A percentile compares a stretch with the other conserved stretches of the same genome.
These are phyloP conservation scores for Psylliodes chrysocephalus DNA, from an alignment of 2,888 invertebrate species.

Conservation along the genomic window DNA sequence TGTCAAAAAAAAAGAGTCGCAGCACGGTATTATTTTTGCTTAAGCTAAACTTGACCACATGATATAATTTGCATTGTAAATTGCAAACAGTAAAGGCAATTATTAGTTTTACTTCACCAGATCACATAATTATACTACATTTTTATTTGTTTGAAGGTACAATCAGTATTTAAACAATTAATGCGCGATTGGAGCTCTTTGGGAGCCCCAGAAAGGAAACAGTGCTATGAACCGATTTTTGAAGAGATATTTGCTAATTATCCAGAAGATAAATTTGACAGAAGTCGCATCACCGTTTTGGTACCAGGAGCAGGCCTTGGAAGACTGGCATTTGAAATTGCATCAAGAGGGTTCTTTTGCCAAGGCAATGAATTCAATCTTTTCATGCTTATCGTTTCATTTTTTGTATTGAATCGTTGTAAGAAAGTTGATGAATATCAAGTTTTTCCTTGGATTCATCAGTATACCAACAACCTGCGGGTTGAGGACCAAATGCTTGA, in stretches of 20 bases:
- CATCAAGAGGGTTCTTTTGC: slow-evolving; percentile 87
- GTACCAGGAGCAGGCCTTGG: slow-evolving; percentile 98
- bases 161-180: slow-evolving; percentile 93
- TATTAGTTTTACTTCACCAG: no score
- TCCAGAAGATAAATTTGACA: slow-evolving; percentile 71
- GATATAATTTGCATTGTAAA: no score
- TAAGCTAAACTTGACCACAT: no score
- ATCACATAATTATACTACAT: no score
- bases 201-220: slow-evolving; percentile 83
- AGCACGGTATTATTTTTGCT: no score
- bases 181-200: slow-evolving; percentile 96
- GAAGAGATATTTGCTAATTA: slow-evolving; percentile 81
- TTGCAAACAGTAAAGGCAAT: no score
- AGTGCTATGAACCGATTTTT: slow-evolving; percentile 91
- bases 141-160: slow-evolving; percentile 70
- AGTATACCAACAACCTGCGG: slow-evolving; percentile 88
- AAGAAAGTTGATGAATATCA: slow-evolving; percentile 77
- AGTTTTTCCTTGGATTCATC: slow-evolving; percentile 95
- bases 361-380: slow-evolving; percentile 98
- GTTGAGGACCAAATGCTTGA: slow-evolving; percentile 83
- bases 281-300: slow-evolving; percentile 75
- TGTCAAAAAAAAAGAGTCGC: no score
- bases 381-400: slow-evolving; percentile 96
- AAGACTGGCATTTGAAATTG: slow-evolving; percentile 93
- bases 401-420: slow-evolving; percentile 92